Base-by-base conservation (phyloP, 1,140 invertebrate genomes). In the Popillia japonica region DNA sequence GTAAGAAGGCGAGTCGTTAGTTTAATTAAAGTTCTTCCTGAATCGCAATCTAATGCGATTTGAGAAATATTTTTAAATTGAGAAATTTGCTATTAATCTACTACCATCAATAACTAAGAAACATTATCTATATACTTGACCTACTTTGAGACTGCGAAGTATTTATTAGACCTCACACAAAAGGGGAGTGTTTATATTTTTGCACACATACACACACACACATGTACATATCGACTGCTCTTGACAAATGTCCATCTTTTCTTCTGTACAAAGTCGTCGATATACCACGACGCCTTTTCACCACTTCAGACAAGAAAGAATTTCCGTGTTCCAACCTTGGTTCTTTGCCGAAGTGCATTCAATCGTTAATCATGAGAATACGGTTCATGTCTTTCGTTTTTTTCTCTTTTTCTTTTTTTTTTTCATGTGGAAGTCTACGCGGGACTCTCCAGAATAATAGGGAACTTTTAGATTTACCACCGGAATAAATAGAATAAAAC, bases 341-440 rank as follows among this genome's bases (percentile, higher is more conserved):
- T 34, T 59, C 83, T 83, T 84, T 83, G 79, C 81, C 75, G 78
- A 79, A 84, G 83, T 84, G 83, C 83, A 84, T 84, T 84, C 83
- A 84, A 83, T 84, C 83, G 83, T 84, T 84, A 84, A 84, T 84
- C 83, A 84, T 83, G 81, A 78, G 83, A 83, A 83, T 83, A 83
- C 83, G 82, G 81, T 80, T 79, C 79, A 76, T 72, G 81, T 78
- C 82, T 83, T 79, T 74, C 72, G 72, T 74, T 22, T 44, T 40
- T 34, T 34, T 34, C 4, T 4, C 4, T 4, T 34, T 34, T 34
- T 34, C 27, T 34, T 1, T 34, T 34, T 34, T 34, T 34, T 34
- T 34, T 34, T 34, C 34, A 14, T 22, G 72, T 74, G n/a, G 72
- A 41, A 14, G 27, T 41, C 17, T 22, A 11, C 22, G 61, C 61